Conservation (phyloP, 2,888 invertebrate genomes). For the Tenodera sinensis region DNA sequence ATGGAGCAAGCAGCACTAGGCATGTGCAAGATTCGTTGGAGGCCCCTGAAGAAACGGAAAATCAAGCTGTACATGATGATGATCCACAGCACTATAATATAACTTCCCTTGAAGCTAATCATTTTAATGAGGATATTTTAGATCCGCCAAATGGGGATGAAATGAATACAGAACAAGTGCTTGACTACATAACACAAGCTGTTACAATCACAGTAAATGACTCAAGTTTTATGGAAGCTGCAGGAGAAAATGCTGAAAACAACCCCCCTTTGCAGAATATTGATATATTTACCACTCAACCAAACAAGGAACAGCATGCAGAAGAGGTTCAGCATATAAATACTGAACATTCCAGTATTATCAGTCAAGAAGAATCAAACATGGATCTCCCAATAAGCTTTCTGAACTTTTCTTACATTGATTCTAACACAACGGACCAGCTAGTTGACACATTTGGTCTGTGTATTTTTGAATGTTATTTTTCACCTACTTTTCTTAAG, state of each 20-base stretch:
- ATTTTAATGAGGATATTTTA: not conserved
- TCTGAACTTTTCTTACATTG: not conserved
- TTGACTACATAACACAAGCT: not conserved
- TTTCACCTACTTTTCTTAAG: constrained; percentile 39
- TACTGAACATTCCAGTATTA: not conserved
- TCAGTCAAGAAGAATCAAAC: not conserved
- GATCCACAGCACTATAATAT: not conserved
- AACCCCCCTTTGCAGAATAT: not conserved
- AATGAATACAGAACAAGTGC: not conserved
- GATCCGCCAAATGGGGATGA: not conserved
- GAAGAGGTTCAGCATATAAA: not conserved
- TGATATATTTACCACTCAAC: not conserved
- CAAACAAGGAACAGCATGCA: not conserved
- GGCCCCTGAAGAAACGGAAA: not conserved
- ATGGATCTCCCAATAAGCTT: not conserved
- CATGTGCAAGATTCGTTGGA: not conserved
- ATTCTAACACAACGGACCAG: not conserved
- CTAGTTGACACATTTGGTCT: not conserved
- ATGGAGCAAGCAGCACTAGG: not conserved
- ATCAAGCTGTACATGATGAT: not conserved
- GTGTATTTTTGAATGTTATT: constrained; percentile 35
- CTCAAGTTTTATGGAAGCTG: not conserved
- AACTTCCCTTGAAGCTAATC: not conserved
- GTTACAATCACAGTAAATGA: not conserved
- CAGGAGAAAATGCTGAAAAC: not conserved